Conservation (phyloP, 2,797 vertebrate species). For the Sebastes oblongus region DNA sequence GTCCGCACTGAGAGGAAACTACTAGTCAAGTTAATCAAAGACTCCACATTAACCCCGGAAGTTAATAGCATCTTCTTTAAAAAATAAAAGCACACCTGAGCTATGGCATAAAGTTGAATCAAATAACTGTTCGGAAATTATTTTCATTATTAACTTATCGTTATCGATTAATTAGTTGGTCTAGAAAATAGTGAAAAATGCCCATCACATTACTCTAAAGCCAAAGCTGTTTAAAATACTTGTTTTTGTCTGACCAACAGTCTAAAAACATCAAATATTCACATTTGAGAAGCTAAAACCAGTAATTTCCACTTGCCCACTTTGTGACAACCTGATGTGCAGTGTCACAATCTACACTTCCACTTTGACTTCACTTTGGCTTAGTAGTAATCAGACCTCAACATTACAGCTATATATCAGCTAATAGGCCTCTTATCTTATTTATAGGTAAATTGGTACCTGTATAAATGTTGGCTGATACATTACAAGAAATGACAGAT, state of each 20-base stretch:
- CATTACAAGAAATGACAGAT: background rate
- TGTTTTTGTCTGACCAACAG: background rate
- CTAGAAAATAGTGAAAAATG: background rate
- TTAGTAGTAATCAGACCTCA: background rate
- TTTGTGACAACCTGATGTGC: background rate
- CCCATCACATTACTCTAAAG: background rate
- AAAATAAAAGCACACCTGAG: conserved; percentile 42
- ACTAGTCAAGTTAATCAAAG: conserved; percentile 9
- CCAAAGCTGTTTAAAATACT: background rate
- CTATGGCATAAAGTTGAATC: background rate
- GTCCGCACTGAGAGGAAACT: conserved; percentile 31
- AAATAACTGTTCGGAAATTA: background rate
- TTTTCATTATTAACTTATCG: background rate
- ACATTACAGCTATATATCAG: background rate
- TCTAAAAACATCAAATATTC: background rate
- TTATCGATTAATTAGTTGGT: background rate
- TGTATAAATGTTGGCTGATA: background rate
- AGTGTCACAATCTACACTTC: conserved; percentile 2
- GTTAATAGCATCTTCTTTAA: background rate
- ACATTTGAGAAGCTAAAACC: background rate
- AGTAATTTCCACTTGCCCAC: background rate
- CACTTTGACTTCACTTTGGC: background rate
- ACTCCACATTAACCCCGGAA: conserved; percentile 16
- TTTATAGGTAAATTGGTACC: background rate
- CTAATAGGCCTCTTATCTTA: background rate